Conservation (phyloP, 2,888 invertebrate genomes). For the Carabus problematicus region DNA sequence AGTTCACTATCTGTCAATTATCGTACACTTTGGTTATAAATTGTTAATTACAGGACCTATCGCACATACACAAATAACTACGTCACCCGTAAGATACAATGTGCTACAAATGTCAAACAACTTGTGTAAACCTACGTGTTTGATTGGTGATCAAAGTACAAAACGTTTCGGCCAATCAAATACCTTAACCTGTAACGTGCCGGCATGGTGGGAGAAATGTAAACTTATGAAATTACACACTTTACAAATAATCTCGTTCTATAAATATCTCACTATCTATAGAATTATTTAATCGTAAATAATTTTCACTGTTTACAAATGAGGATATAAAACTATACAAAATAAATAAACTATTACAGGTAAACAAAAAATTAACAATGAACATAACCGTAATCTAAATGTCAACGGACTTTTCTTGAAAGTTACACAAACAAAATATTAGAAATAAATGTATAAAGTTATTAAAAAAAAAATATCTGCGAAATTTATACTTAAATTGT, state of each 20-base stretch:
- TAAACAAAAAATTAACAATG: background rate
- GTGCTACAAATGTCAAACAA: slow-evolving; percentile 1
- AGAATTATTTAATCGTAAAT: no score
- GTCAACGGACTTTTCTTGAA: background rate
- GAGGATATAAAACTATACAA: no score
- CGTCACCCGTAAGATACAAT: background rate
- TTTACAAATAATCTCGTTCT: no score
- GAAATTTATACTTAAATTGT: background rate
- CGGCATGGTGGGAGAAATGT: no score
- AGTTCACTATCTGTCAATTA: slow-evolving; percentile 21
- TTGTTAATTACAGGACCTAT: background rate
- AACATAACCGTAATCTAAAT: background rate
- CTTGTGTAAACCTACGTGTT: background rate
- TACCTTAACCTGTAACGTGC: no score
- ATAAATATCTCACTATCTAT: no score
- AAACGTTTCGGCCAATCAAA: slow-evolving; percentile 4
- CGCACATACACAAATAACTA: background rate
- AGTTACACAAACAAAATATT: background rate
- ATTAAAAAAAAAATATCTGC: background rate
- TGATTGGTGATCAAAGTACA: slow-evolving; percentile 2
- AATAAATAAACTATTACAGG: no score
- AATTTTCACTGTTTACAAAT: no score
- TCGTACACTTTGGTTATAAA: slow-evolving; percentile 15
- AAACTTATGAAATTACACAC: no score
- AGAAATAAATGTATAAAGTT: background rate